Evolutionary conservation across 2,113 vertebrate species (phyloP), one percentile per base, ranked within the genome.

Genomic region (Naja naja): DNA sequence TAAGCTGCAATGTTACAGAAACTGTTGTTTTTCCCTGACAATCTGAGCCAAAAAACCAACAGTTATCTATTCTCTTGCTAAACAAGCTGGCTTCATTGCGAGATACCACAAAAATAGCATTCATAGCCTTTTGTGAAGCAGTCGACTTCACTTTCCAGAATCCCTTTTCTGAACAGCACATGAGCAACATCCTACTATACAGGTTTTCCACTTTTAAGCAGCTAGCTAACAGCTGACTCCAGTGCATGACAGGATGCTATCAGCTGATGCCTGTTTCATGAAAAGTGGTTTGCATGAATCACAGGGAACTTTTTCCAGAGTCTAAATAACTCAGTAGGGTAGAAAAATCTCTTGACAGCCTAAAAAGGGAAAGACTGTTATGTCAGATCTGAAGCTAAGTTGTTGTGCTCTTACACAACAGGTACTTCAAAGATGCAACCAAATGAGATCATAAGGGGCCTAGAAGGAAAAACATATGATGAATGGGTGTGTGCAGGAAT

Each of bases 151-250:
- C 85, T 52, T 74, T 53, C 54, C 58, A 22, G 55, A 39, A 30
- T 34, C 49, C 43, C 25, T 81, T n/a, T 56, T 64, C 64, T 89
- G 87, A 89, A 89, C 18, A 45, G 52, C 10, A 43, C 60, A 89
- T 45, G 39, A 64, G 85, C 54, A 53, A 23, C 64, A 92, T 54
- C 52, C 64, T 45, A 64, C 60, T 54, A 53, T 89, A 92, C 64
- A 85, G 91, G 87, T 89, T 92, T 92, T 85, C 87, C 3, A 4
- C 52, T 45, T 89, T 89, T 89, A 49, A 88, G 49, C 34, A n/a
- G 60, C 58, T 92, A 81, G 60, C 52, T 47, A 64, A 81, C 8
- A 30, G 87, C 60, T 81, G 87, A 89, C 60, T 92, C 39, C 58
- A 18, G 34, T 16, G 88, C 25, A 34, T 85, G 39, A 89, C 58